These are phyloP conservation scores for Hemitrygon akajei DNA, from an alignment of 2,797 vertebrate genomes.

Conservation along the genomic window DNA sequence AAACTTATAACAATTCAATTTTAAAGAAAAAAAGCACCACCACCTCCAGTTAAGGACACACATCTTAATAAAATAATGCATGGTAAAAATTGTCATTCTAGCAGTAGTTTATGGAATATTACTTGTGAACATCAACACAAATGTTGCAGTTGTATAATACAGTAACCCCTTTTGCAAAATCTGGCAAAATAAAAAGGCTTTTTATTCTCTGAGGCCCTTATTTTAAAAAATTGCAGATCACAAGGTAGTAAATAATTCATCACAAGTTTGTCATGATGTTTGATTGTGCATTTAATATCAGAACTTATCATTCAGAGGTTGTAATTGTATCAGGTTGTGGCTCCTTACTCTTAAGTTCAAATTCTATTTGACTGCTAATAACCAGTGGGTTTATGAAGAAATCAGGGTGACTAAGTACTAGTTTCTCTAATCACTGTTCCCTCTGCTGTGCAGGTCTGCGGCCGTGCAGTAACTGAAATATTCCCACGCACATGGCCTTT, in stretches of 20 bases:
- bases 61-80: background rate
- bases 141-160: background rate
- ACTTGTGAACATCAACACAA: background rate
- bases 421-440: background rate
- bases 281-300: background rate
- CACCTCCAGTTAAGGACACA: background rate
- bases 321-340: background rate
- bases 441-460: too few relatives aligned
- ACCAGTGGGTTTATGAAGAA: background rate
- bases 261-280: background rate
- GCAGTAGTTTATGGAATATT: background rate
- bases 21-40: background rate
- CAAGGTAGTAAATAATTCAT: background rate
- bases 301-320: background rate
- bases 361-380: background rate
- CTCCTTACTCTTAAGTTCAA: background rate
- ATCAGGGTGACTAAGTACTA: background rate
- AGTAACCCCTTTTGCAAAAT: background rate
- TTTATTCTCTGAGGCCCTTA: background rate
- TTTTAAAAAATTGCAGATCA: background rate
- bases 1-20: background rate
- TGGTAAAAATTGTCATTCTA: background rate
- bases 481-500: too few relatives aligned
- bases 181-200: background rate
- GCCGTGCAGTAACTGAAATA: too few relatives aligned